A percentile compares a stretch with the other conserved stretches of the same genome.
These are phyloP conservation scores for Naso thynnoides DNA, from an alignment of 2,797 vertebrate species.

Conservation along the genomic window DNA sequence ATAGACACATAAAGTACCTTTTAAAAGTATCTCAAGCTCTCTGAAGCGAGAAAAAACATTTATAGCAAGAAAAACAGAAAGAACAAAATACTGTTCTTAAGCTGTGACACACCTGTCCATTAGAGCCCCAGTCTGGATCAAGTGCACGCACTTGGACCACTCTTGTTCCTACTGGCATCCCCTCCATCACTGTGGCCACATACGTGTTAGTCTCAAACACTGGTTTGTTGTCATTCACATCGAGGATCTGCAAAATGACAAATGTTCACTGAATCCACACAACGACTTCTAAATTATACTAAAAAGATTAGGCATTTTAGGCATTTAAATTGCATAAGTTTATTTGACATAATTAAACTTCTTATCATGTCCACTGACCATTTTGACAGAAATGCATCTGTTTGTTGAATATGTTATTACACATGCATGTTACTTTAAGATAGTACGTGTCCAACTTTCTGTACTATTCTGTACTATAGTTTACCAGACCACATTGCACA, in stretches of 20 bases:
- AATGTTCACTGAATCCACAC: neutral
- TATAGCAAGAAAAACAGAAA: neutral
- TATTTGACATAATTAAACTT: too few relatives aligned
- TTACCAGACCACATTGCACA: too few relatives aligned
- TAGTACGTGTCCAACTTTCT: too few relatives aligned
- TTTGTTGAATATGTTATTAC: too few relatives aligned
- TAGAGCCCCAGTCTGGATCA: constrained; percentile 94
- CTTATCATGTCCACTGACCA: too few relatives aligned
- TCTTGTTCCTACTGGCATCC: constrained; percentile 90
- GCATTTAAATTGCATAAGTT: neutral
- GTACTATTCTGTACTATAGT: too few relatives aligned
- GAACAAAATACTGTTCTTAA: neutral
- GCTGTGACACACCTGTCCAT: constrained; percentile 90
- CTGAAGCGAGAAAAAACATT: neutral
- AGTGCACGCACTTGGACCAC: constrained; percentile 93
- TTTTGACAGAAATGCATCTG: too few relatives aligned
- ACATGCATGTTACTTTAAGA: too few relatives aligned
- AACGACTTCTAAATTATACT: constrained; percentile 1
- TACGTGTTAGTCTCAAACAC: constrained; percentile 93
- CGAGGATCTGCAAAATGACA: constrained; percentile 81
- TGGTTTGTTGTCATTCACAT: constrained; percentile 95
- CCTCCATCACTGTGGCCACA: constrained; percentile 93
- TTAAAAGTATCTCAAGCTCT: neutral
- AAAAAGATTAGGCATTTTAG: neutral
- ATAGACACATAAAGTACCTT: neutral